phyloP scores from a whole-genome alignment of 1,140 invertebrate species.

The Bombus confusus region DNA sequence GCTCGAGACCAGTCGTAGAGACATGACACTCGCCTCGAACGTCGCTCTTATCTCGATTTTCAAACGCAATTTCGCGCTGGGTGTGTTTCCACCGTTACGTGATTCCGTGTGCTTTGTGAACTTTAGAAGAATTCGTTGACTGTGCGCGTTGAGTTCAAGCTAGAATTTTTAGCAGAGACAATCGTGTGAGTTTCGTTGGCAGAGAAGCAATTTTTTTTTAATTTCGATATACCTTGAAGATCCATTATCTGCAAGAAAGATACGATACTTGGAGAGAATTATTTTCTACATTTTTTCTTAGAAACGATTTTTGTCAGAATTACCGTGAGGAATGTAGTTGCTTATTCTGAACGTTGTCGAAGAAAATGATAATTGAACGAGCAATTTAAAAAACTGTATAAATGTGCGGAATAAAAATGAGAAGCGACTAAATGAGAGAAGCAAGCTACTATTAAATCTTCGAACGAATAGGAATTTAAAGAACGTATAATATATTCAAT shows the following conservation, averaged over 20 bases:
- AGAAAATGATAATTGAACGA: background rate
- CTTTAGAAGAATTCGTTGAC: background rate
- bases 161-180: background rate
- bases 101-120: background rate
- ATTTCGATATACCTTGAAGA: no score
- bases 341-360: no score
- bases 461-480: no score
- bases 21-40: constrained; percentile 8
- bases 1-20: constrained; percentile 2
- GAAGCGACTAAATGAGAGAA: no score
- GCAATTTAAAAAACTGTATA: background rate
- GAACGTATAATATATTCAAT: no score
- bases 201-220: no score
- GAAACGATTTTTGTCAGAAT: no score
- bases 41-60: constrained; percentile 29
- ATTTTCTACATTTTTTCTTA: no score
- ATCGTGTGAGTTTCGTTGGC: no score
- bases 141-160: background rate
- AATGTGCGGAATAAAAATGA: background rate
- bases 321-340: no score
- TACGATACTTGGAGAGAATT: no score
- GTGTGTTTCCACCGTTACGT: background rate
- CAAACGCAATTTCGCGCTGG: background rate
- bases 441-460: background rate
- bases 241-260: no score